Evolutionary conservation across 1,140 invertebrate genomes (phyloP).

Genomic region (Physella acuta): DNA sequence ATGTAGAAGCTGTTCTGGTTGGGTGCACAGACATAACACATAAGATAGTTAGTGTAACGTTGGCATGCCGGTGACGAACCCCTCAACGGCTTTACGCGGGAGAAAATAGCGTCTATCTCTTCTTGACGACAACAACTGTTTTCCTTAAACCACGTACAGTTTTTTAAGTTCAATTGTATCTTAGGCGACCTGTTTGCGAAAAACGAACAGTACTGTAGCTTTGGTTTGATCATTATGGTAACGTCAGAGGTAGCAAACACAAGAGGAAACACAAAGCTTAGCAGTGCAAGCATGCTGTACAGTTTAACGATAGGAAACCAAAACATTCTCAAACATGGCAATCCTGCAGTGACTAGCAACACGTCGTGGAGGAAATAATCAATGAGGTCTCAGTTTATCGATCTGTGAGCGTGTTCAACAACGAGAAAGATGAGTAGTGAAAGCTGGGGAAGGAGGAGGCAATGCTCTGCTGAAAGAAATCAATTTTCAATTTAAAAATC

Average conservation of each 20-base stretch:
- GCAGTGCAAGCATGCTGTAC: no score
- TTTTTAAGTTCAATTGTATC: slow-evolving; percentile 55
- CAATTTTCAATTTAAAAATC: no score
- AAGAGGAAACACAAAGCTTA: no score
- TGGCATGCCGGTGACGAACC: slow-evolving; percentile 56
- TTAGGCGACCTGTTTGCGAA: slow-evolving; percentile 59
- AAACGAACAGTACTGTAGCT: slow-evolving; percentile 55
- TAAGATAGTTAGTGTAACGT: slow-evolving; percentile 58
- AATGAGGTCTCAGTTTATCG: no score
- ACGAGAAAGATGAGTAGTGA: no score
- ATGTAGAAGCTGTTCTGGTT: slow-evolving; percentile 57
- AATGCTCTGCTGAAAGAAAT: no score
- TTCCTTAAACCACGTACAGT: slow-evolving; percentile 60
- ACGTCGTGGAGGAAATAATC: no score
- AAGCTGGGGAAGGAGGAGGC: no score
- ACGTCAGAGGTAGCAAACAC: not conserved
- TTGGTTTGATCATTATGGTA: not conserved
- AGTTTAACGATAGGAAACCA: no score
- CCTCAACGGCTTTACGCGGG: slow-evolving; percentile 55
- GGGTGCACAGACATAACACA: slow-evolving; percentile 61
- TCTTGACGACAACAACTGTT: slow-evolving; percentile 59
- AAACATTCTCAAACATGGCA: no score
- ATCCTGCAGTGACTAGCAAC: no score
- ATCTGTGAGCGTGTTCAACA: no score
- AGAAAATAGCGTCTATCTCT: slow-evolving; percentile 59